Evolutionary conservation across 2,888 invertebrate species (phyloP), one percentile per base, ranked within the genome.

Genomic region (Aphrophora alni): DNA sequence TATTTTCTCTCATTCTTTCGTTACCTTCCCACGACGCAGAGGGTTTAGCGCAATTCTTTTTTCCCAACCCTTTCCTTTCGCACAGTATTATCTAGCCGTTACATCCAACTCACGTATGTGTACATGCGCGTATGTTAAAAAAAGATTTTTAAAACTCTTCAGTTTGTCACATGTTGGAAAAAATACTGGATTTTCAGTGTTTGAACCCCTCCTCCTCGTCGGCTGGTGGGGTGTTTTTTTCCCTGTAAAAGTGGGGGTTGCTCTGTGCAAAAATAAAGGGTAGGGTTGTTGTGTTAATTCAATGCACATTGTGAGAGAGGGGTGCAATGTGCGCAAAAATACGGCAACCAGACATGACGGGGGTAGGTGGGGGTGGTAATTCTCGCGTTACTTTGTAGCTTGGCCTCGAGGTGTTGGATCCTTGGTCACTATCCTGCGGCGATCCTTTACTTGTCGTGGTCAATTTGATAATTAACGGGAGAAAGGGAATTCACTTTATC

Each of bases 211-310:
- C 81, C 78, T 70, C 38, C 75, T 71, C 51, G 25, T 21, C 33
- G 68, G 72, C 71, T 72, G 81, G 75, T 77, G 78, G 78, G 78
- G 75, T 59, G 75, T 75, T 51, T 80, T 80, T 75, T 80, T 80
- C 71, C 75, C 70, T 75, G 75, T 68, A 76, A 76, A 76, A 78
- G 78, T 75, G 81, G n/a, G 81, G 81, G 81, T 75, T 75, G 59
- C 59, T 59, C 21, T 7, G 78, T 75, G 70, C 51, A 81, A 81
- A 81, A 79, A 79, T 71, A 81, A 72, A 75, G 81, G 75, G 81
- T 74, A 81, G 81, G 81, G 81, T 38, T 81, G 81, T 81, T 78
- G 81, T 81, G 81, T 81, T 81, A 81, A 81, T 81, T 81, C 81
- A 71, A 78, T 81, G 81, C 81, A 75, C 80, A 80, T 77, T 81